A percentile compares a stretch with the other conserved stretches of the same genome.
Evolutionary conservation across 2,888 invertebrate species (phyloP).

Genomic region (Trichogramma dendrolimi): DNA sequence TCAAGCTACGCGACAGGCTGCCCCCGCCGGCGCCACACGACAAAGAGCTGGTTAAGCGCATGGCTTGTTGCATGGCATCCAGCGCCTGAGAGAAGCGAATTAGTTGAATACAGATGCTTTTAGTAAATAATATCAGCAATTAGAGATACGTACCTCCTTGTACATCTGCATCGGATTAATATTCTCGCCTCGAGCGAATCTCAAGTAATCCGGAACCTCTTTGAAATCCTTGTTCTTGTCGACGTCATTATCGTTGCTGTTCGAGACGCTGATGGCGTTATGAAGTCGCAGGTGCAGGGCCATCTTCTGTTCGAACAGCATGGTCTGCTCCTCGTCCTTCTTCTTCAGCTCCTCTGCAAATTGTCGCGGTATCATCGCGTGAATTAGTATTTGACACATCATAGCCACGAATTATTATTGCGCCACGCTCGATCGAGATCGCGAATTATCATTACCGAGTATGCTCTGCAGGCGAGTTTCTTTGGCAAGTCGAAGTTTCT

Average conservation of each 20-base stretch:
- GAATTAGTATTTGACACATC: background rate
- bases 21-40: slow-evolving; percentile 66
- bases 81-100: slow-evolving; percentile 38
- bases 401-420: background rate
- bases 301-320: slow-evolving; percentile 84
- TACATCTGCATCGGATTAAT: slow-evolving; percentile 74
- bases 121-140: background rate
- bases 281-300: slow-evolving; percentile 74
- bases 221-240: slow-evolving; percentile 42
- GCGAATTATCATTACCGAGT: slow-evolving; percentile 59
- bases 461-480: slow-evolving; percentile 76
- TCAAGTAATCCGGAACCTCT: slow-evolving; percentile 65
- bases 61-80: slow-evolving; percentile 62
- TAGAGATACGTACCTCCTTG: slow-evolving; percentile 64
- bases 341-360: slow-evolving; percentile 72
- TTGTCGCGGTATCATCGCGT: background rate
- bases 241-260: slow-evolving; percentile 43
- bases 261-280: slow-evolving; percentile 60
- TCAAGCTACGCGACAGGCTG: slow-evolving; percentile 82
- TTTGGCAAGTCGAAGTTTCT: slow-evolving; percentile 70
- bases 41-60: slow-evolving; percentile 68
- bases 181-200: slow-evolving; percentile 68
- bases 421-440: background rate
- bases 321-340: slow-evolving; percentile 83
- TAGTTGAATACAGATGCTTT: background rate